Base-by-base conservation (phyloP, 2,888 invertebrate species). In the Agrotis segetum region DNA sequence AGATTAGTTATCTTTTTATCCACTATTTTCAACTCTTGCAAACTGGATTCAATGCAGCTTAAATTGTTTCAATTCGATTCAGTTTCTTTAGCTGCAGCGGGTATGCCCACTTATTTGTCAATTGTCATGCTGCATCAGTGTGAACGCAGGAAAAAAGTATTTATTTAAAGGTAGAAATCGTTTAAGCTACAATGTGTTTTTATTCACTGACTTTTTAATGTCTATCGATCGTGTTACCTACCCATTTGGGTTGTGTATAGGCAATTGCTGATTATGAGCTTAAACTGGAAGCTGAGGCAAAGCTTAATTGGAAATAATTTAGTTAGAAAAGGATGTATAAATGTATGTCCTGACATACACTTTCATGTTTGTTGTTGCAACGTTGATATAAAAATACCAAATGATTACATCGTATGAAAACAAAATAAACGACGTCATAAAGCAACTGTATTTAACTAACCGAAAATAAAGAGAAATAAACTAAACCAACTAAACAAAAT, bases 161-260 rank as follows among this genome's bases (percentile, higher is more conserved):
- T 50, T 65, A 73, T 79, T 49, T 60, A 53, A 46, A 44, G 11
- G 19, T 65, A 16, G 16, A 62, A 61, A 64, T 17, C 47, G 21
- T 70, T 61, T 52, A 77, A n/a, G n/a, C 17, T 50, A 5, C 1
- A 49, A 14, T 24, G n/a, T 24, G 21, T 24, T 50, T 62, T 17
- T 13, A 21, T 72, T 62, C 7, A 40, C 11, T 47, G 16, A 9
- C 0, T 52, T 72, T 59, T 67, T 0, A 13, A 19, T 46, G 0
- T 2, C 13, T n/a, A 13, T 40, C 13, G 2, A 13, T 40, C 13
- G 2, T 34, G 40, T 52, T 47, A 34, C 34, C 7, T 47, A 34
- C 34, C 7, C 34, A 34, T 34, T 34, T 7, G 7, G 7, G 7
- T 34, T 34, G 34, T 34, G 34, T 3, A 29, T 29, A 29, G 29